phyloP scores from a whole-genome alignment of 1,140 invertebrate genomes.

The Cotesia vestalis region DNA sequence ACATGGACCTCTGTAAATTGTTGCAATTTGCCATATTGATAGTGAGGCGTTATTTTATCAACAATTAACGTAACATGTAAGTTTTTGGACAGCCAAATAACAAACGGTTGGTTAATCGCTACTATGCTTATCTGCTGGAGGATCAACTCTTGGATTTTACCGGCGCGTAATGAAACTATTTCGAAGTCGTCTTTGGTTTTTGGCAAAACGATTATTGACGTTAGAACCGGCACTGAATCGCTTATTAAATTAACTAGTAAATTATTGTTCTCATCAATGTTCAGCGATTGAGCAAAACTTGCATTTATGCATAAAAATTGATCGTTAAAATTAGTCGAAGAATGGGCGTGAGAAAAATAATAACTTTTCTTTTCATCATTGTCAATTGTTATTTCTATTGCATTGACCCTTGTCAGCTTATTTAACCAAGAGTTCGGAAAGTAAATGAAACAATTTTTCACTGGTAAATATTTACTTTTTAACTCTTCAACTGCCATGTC shows the following conservation, averaged over 20 bases:
- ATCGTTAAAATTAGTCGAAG: constrained; percentile 36
- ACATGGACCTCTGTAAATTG: constrained; percentile 58
- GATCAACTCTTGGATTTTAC: constrained; percentile 55
- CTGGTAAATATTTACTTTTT: constrained; percentile 50
- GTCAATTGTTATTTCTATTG: constrained; percentile 45
- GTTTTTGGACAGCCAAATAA: constrained; percentile 60
- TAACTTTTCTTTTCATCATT: constrained; percentile 41
- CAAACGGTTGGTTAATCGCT: constrained; percentile 52
- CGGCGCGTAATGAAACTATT: constrained; percentile 60
- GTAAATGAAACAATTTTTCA: constrained; percentile 56
- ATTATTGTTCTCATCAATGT: constrained; percentile 55
- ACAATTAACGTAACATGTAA: constrained; percentile 52
- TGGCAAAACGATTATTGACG: constrained; percentile 55
- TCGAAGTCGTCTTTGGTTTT: constrained; percentile 67
- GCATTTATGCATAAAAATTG: constrained; percentile 53
- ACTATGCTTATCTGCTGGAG: constrained; percentile 57
- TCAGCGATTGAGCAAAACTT: constrained; percentile 57
- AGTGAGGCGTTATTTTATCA: constrained; percentile 51
- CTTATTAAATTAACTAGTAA: constrained; percentile 50
- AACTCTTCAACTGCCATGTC: constrained; percentile 55
- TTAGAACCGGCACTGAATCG: constrained; percentile 44
- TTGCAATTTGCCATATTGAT: constrained; percentile 51
- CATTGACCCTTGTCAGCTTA: constrained; percentile 49
- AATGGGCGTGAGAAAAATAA: constrained; percentile 51
- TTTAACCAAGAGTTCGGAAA: constrained; percentile 49